phyloP scores from a whole-genome alignment of 2,797 vertebrate species.

The Poecile montanus region DNA sequence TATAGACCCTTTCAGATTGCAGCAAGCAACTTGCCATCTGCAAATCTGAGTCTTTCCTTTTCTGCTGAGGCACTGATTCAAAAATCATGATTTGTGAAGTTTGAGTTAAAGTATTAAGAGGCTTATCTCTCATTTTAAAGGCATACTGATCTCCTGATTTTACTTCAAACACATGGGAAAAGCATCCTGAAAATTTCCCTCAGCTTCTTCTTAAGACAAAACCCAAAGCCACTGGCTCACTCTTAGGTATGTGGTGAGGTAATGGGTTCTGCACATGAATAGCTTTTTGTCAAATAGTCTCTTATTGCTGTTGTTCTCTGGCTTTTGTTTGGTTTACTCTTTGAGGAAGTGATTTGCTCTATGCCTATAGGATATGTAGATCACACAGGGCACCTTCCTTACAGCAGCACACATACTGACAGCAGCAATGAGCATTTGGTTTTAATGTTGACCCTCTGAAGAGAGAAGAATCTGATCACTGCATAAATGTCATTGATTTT shows the following conservation, averaged over 20 bases:
- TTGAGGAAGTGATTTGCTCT: neutral
- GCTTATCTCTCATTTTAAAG: constrained; percentile 48
- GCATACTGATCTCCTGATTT: neutral
- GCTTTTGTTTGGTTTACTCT: constrained; percentile 38
- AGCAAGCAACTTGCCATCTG: constrained; percentile 67
- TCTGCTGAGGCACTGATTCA: constrained; percentile 71
- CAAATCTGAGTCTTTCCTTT: constrained; percentile 67
- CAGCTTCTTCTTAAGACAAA: neutral
- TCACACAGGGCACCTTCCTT: neutral
- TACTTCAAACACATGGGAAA: neutral
- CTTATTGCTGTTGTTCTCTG: constrained; percentile 3
- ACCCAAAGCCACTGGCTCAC: neutral
- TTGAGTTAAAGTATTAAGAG: constrained; percentile 20
- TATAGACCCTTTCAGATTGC: constrained; percentile 69
- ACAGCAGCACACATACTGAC: neutral
- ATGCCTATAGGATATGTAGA: neutral
- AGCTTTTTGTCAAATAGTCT: constrained; percentile 30
- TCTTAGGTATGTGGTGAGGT: constrained; percentile 32
- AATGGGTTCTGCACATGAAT: constrained; percentile 30
- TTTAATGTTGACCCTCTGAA: neutral
- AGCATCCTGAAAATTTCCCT: constrained; percentile 40
- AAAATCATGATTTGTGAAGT: constrained; percentile 61
- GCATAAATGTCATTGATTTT: neutral
- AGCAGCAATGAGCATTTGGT: neutral
- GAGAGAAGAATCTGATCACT: neutral